Evolutionary conservation across 2,113 vertebrate genomes (phyloP).

Genomic region (Myiopsitta monachus): DNA sequence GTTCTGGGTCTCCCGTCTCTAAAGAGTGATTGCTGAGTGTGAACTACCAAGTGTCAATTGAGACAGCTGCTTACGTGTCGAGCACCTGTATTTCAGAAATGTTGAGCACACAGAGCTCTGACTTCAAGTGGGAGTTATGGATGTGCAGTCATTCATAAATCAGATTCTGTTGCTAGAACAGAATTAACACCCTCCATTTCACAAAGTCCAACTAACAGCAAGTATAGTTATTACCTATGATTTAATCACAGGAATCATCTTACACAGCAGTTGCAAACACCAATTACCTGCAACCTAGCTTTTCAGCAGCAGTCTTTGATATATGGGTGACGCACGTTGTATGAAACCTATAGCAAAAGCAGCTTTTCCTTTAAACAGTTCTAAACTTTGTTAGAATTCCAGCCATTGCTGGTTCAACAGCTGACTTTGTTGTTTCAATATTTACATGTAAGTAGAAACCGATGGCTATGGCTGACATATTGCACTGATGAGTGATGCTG

Average conservation of each 20-base stretch:
- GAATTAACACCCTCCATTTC: background rate
- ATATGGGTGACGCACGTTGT: background rate
- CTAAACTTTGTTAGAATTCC: background rate
- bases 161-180: background rate
- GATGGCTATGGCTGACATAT: background rate
- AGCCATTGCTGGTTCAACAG: background rate
- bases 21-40: background rate
- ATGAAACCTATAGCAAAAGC: background rate
- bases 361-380: background rate
- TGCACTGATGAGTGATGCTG: background rate
- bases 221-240: background rate
- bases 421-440: background rate
- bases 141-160: constrained; percentile 34
- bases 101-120: background rate
- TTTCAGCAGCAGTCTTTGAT: background rate
- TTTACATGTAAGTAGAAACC: background rate
- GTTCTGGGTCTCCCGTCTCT: background rate
- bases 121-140: constrained; percentile 9
- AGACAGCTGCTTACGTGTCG: background rate
- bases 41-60: background rate
- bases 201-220: background rate
- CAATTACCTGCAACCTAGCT: constrained; percentile 22
- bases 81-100: constrained; percentile 2
- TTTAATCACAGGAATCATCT: constrained; percentile 20
- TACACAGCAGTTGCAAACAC: background rate